A percentile compares a stretch with the other conserved stretches of the same genome.
These are phyloP conservation scores for Colius striatus DNA, from an alignment of 2,113 vertebrate species.

Conservation along the genomic window DNA sequence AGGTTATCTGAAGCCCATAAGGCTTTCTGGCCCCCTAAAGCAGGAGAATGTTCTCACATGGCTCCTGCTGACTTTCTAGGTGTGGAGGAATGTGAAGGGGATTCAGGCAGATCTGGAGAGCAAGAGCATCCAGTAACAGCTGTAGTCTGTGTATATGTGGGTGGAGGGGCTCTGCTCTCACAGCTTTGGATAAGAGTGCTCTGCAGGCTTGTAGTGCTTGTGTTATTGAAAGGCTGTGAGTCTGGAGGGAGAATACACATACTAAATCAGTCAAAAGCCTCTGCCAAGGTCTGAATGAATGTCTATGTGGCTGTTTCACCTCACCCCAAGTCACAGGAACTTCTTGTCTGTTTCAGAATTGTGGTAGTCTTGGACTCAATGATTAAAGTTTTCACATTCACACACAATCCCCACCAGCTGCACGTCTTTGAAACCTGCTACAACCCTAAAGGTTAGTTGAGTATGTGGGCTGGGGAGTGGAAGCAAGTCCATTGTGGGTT, in stretches of 20 bases:
- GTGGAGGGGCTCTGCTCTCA: background rate
- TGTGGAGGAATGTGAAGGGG: background rate
- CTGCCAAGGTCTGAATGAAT: background rate
- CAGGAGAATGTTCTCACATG: background rate
- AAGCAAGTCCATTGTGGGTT: background rate
- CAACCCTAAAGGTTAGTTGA: conserved; percentile 92
- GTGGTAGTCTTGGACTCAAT: conserved; percentile 98
- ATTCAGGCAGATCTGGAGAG: background rate
- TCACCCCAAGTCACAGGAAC: background rate
- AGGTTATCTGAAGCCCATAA: background rate
- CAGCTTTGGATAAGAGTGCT: background rate
- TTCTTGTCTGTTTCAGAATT: conserved; percentile 82
- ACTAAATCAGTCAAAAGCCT: background rate
- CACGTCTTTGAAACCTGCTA: conserved; percentile 99
- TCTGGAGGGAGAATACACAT: background rate
- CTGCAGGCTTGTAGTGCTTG: background rate
- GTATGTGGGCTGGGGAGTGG: fast-evolving
- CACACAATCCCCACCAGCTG: conserved; percentile 97
- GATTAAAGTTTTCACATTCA: conserved; percentile 99
- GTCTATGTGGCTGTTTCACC: background rate
- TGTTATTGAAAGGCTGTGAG: background rate
- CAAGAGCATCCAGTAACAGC: background rate
- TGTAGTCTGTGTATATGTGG: background rate
- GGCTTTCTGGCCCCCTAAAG: background rate
- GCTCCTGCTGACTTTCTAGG: background rate